These are phyloP conservation scores for Neogale vison DNA, from an alignment of 2,113 vertebrate species.

Conservation along the genomic window DNA sequence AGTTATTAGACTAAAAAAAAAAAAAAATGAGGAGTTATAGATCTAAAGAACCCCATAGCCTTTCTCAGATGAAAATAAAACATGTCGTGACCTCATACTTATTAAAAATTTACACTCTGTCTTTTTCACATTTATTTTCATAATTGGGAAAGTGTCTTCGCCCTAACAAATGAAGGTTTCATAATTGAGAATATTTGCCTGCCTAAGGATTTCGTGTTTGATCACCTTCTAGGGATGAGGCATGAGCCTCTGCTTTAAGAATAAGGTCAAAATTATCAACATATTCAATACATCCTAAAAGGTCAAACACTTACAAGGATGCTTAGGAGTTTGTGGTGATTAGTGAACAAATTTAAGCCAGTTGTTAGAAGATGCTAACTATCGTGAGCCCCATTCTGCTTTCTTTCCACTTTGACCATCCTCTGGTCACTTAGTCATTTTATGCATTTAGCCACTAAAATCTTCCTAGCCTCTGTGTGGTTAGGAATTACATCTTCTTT, in stretches of 20 bases:
- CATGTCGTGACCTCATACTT: constrained; percentile 39
- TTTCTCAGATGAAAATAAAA: constrained; percentile 62
- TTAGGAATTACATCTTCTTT: background rate
- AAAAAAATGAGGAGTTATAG: background rate
- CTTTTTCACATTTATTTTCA: constrained; percentile 63
- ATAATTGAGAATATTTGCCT: constrained; percentile 52
- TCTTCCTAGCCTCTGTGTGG: background rate
- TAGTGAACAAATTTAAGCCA: background rate
- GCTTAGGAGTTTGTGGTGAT: background rate
- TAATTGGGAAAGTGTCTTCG: constrained; percentile 51
- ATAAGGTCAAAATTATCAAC: constrained; percentile 13
- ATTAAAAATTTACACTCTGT: constrained; percentile 70
- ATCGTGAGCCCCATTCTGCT: background rate
- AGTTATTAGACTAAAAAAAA: background rate
- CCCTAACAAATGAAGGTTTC: constrained; percentile 60
- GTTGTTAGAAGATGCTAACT: background rate
- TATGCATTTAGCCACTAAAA: background rate
- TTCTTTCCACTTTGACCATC: background rate
- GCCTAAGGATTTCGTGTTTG: background rate
- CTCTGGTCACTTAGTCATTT: background rate
- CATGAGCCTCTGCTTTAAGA: background rate
- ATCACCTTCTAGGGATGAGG: background rate
- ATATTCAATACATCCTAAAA: background rate
- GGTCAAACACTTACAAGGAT: background rate
- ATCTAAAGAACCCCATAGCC: background rate